These are phyloP conservation scores for Isotomurus palustris DNA, from an alignment of 2,888 invertebrate species.

Conservation along the genomic window DNA sequence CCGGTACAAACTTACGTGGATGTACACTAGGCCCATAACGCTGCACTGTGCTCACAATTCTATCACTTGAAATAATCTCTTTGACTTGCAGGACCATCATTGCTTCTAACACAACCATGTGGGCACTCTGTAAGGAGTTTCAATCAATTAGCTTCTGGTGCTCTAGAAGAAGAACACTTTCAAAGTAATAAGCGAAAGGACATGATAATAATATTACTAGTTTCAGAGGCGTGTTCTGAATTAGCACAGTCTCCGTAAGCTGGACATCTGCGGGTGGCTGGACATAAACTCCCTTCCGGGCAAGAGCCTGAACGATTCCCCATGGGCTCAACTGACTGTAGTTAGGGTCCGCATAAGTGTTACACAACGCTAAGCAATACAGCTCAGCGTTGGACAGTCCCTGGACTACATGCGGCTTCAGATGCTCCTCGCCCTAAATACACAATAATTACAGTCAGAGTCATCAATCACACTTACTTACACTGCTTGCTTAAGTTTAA, in stretches of 20 bases:
- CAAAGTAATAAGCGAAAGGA: too few relatives aligned
- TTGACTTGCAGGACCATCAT: constrained; percentile 90
- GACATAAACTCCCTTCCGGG: constrained; percentile 83
- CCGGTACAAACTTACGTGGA: constrained; percentile 37
- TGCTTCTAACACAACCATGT: constrained; percentile 92
- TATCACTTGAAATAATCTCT: constrained; percentile 83
- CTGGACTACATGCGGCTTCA: constrained; percentile 88
- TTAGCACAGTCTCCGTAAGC: constrained; percentile 90
- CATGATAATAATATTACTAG: constrained; percentile 74
- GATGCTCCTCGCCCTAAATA: constrained; percentile 82
- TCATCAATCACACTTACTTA: too few relatives aligned
- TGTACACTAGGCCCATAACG: constrained; percentile 56
- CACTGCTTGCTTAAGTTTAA: too few relatives aligned
- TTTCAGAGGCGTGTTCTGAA: constrained; percentile 90
- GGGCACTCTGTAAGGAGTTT: constrained; percentile 69
- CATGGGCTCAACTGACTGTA: constrained; percentile 93
- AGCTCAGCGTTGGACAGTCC: constrained; percentile 88
- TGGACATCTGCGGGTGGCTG: constrained; percentile 77
- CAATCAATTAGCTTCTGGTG: neutral
- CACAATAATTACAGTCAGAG: too few relatives aligned
- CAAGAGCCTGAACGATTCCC: constrained; percentile 88
- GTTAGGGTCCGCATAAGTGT: constrained; percentile 94
- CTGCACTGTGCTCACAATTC: constrained; percentile 77
- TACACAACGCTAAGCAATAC: constrained; percentile 87
- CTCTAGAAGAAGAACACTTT: too few relatives aligned